These are phyloP conservation scores for Pachydiplax longipennis DNA, from an alignment of 2,888 invertebrate genomes.

Conservation along the genomic window DNA sequence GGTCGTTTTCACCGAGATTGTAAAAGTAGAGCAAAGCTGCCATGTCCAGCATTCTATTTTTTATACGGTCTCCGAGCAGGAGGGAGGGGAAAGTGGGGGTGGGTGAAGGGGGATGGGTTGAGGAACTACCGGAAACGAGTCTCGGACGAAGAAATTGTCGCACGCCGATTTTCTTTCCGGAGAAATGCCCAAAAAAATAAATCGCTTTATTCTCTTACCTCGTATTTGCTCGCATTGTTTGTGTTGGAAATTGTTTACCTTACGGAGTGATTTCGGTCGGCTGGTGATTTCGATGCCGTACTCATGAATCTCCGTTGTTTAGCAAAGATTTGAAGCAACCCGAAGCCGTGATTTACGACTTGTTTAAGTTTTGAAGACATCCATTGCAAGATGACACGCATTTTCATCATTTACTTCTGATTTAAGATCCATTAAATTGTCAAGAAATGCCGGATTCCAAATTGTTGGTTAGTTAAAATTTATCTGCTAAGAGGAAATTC, in stretches of 20 bases:
- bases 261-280: neutral
- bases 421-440: no score
- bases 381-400: no score
- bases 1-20: neutral
- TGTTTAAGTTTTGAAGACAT: no score
- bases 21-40: conserved; percentile 10
- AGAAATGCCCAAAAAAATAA: neutral
- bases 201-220: neutral
- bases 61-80: neutral
- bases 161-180: neutral
- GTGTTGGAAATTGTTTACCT: neutral
- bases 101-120: neutral
- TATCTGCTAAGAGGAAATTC: no score
- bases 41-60: neutral
- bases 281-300: neutral
- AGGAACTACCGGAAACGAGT: conserved; percentile 4
- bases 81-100: neutral
- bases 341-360: no score
- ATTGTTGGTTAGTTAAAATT: no score
- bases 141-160: neutral
- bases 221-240: neutral
- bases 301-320: neutral
- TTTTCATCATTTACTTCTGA: no score
- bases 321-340: no score
- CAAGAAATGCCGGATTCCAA: no score